Evolutionary conservation across 2,797 vertebrate species (phyloP).

Genomic region (Leptatherina wallacei): DNA sequence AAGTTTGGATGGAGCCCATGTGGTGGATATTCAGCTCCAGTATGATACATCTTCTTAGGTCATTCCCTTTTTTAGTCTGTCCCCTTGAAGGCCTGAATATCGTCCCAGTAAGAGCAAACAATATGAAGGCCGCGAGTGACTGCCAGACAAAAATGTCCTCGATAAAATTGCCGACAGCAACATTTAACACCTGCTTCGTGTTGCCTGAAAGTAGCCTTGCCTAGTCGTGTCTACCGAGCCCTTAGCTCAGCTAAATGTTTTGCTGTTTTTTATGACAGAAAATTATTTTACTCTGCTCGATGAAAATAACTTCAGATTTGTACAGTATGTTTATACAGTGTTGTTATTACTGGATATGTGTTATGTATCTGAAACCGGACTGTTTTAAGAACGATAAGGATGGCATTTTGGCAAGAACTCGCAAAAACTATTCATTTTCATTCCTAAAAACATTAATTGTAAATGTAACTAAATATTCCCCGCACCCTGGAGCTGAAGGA

Average conservation of each 20-base stretch:
- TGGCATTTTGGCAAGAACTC: slow-evolving; percentile 30
- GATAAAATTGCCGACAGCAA: slow-evolving; percentile 75
- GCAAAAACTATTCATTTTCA: not conserved
- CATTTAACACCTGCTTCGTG: slow-evolving; percentile 78
- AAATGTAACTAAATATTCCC: slow-evolving; percentile 41
- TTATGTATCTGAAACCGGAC: not conserved
- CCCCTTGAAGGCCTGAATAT: slow-evolving; percentile 53
- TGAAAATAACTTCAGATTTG: too few species aligned
- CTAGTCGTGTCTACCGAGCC: slow-evolving; percentile 9
- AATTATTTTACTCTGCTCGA: too few species aligned
- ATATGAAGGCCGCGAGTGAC: slow-evolving; percentile 72
- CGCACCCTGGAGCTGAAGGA: slow-evolving; percentile 35
- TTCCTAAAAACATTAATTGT: slow-evolving; percentile 22
- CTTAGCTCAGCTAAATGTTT: not conserved
- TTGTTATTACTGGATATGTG: not conserved
- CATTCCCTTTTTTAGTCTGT: slow-evolving; percentile 14
- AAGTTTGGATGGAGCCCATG: not conserved
- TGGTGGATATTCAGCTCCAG: slow-evolving; percentile 7
- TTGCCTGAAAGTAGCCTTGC: slow-evolving; percentile 29
- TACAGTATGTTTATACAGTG: too few species aligned
- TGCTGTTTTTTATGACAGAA: not conserved
- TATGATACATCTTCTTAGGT: slow-evolving; percentile 13
- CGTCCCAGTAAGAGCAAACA: slow-evolving; percentile 56
- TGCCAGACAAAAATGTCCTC: slow-evolving; percentile 73
- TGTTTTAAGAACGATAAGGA: slow-evolving; percentile 19